Evolutionary conservation across 53 echinoderm and acorn worm genomes (phyloP), one percentile per base, ranked within the genome.

Genomic region (Echinometra lucunter): DNA sequence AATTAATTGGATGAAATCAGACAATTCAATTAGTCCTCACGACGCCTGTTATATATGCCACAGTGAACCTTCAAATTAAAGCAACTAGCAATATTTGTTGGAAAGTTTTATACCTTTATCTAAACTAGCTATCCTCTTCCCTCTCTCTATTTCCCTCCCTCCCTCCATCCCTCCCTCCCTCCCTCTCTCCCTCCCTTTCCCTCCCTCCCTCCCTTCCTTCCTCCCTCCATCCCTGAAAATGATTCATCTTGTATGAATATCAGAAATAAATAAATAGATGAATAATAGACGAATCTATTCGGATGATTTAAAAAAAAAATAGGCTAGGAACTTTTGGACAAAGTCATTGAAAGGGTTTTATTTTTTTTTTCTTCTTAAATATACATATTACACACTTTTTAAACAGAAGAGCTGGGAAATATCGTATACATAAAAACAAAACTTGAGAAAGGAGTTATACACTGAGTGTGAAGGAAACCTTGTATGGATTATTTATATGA

Each of bases 1-100:
- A n/a, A 85, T 85, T 85, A 85, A 85, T 47, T 85, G 85, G 49
- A n/a, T 49, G 23, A 85, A 85, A 85, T 85, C 47, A 85, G 49
- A 49, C 49, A 27, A 85, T 85, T 85, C 85, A 85, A 85, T 85
- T 85, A 85, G 49, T n/a, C 85, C 27, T 19, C 10, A 23, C 28
- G 85, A n/a, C 85, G 85, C 85, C 85, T 85, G 47, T n/a, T 40
- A 85, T 49, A 3, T 47, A 74, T 74, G 63, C 21, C 63, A 23
- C 12, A 74, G n/a, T 23, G 21, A 81, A 81, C 23, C 25, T 81
- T 23, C 17, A 44, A 42, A 42, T 44, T 23, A 38, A 81, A 44
- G 81, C 25, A 30, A 9, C 12, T 4, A 63, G 63, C 5, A 25
- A 63, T 69, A 69, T 7, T 69, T 30, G 28, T 28, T 69, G 30